phyloP scores from a whole-genome alignment of 2,888 invertebrate genomes.

The Phania funesta region DNA sequence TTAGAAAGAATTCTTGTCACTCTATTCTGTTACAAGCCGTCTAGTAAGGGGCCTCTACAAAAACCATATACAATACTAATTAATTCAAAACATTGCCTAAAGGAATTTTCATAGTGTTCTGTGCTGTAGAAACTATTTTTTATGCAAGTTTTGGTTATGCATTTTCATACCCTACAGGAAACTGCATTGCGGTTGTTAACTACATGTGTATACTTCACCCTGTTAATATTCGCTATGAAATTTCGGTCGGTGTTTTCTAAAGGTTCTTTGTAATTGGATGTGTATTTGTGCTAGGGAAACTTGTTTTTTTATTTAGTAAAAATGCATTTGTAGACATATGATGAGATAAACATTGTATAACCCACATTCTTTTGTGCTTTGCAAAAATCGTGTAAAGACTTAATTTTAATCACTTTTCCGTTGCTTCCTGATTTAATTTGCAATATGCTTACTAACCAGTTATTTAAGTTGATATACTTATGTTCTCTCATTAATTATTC shows the following conservation, averaged over 20 bases:
- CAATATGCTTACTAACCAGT: slow-evolving; percentile 7
- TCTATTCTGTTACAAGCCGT: background rate
- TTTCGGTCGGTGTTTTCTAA: no score
- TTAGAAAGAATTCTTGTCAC: background rate
- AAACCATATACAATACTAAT: slow-evolving; percentile 70
- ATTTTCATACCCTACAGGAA: slow-evolving; percentile 16
- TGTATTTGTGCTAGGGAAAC: no score
- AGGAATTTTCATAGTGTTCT: slow-evolving; percentile 70
- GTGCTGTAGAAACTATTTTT: slow-evolving; percentile 13
- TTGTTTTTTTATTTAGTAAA: no score
- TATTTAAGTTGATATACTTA: slow-evolving; percentile 17
- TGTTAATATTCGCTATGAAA: background rate
- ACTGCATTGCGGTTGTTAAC: slow-evolving; percentile 15
- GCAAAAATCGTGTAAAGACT: background rate
- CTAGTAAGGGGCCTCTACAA: background rate
- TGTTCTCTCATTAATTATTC: slow-evolving; percentile 20
- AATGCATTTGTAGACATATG: no score
- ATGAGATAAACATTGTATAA: no score
- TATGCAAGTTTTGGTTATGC: slow-evolving; percentile 16
- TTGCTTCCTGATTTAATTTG: background rate
- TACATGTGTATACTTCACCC: background rate
- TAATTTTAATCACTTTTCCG: background rate
- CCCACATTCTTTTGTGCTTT: no score
- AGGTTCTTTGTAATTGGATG: no score
- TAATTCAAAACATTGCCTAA: slow-evolving; percentile 76